These are phyloP conservation scores for Lemur catta DNA, from an alignment of 2,797 vertebrate species.

Conservation along the genomic window DNA sequence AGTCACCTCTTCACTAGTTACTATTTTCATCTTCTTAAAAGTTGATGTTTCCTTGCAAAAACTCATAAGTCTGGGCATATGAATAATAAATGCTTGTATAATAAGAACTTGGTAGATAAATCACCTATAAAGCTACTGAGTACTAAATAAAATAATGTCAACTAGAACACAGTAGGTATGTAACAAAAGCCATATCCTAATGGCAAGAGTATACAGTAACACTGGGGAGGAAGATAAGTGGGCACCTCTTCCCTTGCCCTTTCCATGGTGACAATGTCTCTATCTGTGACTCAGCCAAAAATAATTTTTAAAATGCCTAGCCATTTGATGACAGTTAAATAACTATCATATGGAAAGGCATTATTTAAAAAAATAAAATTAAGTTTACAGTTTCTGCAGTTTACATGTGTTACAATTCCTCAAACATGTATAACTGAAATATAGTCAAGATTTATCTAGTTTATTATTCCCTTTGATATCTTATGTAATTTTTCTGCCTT, in stretches of 20 bases:
- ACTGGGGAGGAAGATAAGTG: rapidly evolving
- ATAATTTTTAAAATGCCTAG: background rate
- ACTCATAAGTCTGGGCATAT: background rate
- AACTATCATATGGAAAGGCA: background rate
- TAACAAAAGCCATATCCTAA: background rate
- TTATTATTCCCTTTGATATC: background rate
- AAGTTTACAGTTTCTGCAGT: background rate
- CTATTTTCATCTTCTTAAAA: background rate
- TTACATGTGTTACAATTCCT: background rate
- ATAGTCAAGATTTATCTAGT: background rate
- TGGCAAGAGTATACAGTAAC: background rate
- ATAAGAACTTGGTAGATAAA: background rate
- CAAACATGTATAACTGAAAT: background rate
- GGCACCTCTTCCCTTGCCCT: rapidly evolving
- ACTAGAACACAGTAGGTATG: background rate
- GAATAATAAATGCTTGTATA: background rate
- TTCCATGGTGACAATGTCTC: background rate
- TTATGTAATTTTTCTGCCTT: background rate
- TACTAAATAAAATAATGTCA: background rate
- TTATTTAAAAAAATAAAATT: constrained; percentile 5
- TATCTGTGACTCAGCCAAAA: background rate
- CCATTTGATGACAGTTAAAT: background rate
- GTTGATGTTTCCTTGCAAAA: background rate
- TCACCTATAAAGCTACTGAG: background rate
- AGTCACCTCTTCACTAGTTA: background rate